A percentile compares a stretch with the other conserved stretches of the same genome.
These are phyloP conservation scores for Pleuronectes platessa DNA, from an alignment of 2,113 vertebrate genomes.

Conservation along the genomic window DNA sequence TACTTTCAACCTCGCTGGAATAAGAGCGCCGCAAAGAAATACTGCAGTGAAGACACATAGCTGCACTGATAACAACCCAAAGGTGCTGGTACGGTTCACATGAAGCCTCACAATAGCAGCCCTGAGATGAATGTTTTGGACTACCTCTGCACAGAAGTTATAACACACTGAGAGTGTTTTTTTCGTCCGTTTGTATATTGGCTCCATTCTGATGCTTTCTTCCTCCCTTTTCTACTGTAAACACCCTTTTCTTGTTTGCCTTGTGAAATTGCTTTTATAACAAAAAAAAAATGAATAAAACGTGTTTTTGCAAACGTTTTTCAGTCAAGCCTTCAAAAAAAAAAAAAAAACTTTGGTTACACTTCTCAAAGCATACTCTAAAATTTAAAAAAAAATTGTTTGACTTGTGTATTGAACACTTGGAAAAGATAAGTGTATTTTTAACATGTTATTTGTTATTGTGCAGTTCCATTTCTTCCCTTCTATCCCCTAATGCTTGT, in stretches of 20 bases:
- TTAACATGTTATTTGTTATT: slow-evolving; percentile 2
- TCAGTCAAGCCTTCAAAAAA: neutral
- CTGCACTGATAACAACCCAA: slow-evolving; percentile 51
- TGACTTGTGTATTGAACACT: neutral
- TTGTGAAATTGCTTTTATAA: slow-evolving; percentile 42
- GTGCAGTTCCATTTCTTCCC: neutral
- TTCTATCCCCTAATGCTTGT: slow-evolving; percentile 6
- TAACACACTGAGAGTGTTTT: slow-evolving; percentile 2
- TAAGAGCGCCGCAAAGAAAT: slow-evolving; percentile 11
- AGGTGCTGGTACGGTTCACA: slow-evolving; percentile 46
- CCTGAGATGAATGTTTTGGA: slow-evolving; percentile 32
- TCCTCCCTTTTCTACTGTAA: slow-evolving; percentile 10
- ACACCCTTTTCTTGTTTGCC: slow-evolving; percentile 40
- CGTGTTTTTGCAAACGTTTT: neutral
- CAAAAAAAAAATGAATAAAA: slow-evolving; percentile 4
- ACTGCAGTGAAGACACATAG: slow-evolving; percentile 43
- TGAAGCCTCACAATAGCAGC: slow-evolving; percentile 27
- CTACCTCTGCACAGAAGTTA: slow-evolving; percentile 33
- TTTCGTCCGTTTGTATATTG: neutral
- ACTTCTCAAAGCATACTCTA: neutral
- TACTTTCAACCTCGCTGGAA: neutral
- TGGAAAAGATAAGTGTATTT: slow-evolving; percentile 1
- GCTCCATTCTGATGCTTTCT: slow-evolving; percentile 19
- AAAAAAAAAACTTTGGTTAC: neutral
- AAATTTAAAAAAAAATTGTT: neutral